Evolutionary conservation across 2,797 vertebrate genomes (phyloP).

Genomic region (Mus minutoides): DNA sequence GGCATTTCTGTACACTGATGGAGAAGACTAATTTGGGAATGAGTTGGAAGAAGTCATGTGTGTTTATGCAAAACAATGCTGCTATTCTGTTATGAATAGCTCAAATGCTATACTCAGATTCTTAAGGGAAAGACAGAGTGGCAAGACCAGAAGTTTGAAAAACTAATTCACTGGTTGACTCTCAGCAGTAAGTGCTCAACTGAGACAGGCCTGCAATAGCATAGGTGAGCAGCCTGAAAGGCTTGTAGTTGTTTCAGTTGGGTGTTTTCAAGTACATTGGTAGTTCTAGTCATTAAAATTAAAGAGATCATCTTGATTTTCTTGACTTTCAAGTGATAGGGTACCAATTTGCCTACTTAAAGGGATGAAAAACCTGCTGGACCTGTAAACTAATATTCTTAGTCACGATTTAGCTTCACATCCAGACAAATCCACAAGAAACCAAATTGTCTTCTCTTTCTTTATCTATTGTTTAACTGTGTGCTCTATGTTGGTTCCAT

Average conservation of each 20-base stretch:
- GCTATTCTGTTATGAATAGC: constrained; percentile 61
- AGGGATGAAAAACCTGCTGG: constrained; percentile 5
- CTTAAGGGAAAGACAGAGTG: constrained; percentile 54
- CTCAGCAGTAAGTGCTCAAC: not conserved
- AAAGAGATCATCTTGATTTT: constrained; percentile 12
- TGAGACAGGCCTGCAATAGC: not conserved
- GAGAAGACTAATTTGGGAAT: constrained; percentile 75
- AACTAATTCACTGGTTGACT: constrained; percentile 33
- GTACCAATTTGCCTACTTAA: constrained; percentile 16
- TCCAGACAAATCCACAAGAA: not conserved
- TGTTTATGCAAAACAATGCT: constrained; percentile 73
- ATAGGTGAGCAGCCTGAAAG: not conserved
- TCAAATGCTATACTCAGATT: constrained; percentile 57
- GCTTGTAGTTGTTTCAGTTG: not conserved
- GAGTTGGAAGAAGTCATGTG: constrained; percentile 63
- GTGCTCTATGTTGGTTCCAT: not conserved
- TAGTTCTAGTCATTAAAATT: constrained; percentile 8
- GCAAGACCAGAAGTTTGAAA: constrained; percentile 46
- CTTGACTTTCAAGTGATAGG: constrained; percentile 8
- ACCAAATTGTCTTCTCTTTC: not conserved
- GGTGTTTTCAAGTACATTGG: constrained; percentile 10
- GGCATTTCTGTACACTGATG: constrained; percentile 70
- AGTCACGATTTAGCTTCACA: not conserved
- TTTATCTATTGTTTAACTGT: constrained; percentile 2
- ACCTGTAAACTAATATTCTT: not conserved